Conservation (phyloP, 2,888 invertebrate genomes). For the Cantharis rustica region DNA sequence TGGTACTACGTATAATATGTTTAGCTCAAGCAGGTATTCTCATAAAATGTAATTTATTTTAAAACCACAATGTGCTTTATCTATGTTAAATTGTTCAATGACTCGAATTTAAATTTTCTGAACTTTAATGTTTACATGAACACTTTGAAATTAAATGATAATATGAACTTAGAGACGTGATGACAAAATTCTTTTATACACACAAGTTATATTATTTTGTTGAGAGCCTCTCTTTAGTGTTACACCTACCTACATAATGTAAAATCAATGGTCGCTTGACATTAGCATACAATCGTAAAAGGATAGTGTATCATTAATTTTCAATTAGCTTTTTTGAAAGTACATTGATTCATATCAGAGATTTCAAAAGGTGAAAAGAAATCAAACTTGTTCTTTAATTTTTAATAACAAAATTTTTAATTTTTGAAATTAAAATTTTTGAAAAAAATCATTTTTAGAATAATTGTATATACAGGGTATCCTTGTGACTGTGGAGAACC, state of each 20-base stretch:
- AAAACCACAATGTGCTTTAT: conserved; percentile 8
- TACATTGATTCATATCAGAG: neutral
- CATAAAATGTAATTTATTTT: conserved; percentile 24
- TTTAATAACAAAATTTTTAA: neutral
- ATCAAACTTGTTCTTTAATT: neutral
- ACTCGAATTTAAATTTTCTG: neutral
- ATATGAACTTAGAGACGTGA: conserved; percentile 22
- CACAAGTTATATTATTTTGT: conserved; percentile 14
- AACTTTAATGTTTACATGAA: conserved; percentile 11
- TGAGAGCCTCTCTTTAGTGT: conserved; percentile 23
- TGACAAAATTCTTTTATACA: conserved; percentile 9
- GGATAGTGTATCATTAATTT: conserved; percentile 11
- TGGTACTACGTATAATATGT: conserved; percentile 10
- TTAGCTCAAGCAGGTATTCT: conserved; percentile 16
- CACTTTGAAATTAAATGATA: conserved; percentile 21
- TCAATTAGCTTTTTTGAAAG: neutral
- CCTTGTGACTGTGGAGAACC: no score
- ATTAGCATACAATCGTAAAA: conserved; percentile 14
- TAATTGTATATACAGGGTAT: no score
- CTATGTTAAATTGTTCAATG: conserved; percentile 1
- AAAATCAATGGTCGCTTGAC: conserved; percentile 25
- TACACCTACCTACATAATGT: conserved; percentile 20
- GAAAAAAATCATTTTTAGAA: no score
- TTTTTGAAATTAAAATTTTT: no score
- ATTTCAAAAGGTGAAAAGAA: neutral